Percentiles rank a stretch among this genome's conserved stretches.
These are phyloP conservation scores for Scaptomyza parva DNA, from an alignment of 2,888 invertebrate genomes.

Conservation along the genomic window DNA sequence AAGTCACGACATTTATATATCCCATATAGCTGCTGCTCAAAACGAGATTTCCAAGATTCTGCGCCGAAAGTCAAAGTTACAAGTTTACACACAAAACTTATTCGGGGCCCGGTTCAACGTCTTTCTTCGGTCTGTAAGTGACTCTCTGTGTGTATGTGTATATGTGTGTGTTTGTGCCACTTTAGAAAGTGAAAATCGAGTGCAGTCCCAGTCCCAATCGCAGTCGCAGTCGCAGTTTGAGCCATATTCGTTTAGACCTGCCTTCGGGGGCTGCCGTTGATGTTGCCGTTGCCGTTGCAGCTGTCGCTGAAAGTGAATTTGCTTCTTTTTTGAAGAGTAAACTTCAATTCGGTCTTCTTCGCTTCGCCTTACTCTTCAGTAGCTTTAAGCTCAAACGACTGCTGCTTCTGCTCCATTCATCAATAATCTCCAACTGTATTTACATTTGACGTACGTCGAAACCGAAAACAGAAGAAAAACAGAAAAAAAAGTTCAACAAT, in stretches of 20 bases:
- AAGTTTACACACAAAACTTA: constrained; percentile 56
- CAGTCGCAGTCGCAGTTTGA: constrained; percentile 56
- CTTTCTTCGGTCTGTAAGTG: no score
- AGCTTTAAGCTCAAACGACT: constrained; percentile 29
- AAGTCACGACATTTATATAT: constrained; percentile 71
- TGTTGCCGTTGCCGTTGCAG: constrained; percentile 49
- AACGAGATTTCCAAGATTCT: constrained; percentile 80
- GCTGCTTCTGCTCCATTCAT: constrained; percentile 9
- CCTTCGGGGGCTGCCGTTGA: constrained; percentile 53
- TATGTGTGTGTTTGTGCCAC: constrained; percentile 60
- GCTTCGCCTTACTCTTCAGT: constrained; percentile 7
- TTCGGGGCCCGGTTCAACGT: constrained; percentile 69
- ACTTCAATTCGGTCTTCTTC: constrained; percentile 7
- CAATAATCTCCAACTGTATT: constrained; percentile 19
- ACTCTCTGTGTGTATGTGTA: constrained; percentile 16
- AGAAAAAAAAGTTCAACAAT: constrained; percentile 60
- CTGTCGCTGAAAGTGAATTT: constrained; percentile 74
- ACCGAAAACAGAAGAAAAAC: no score
- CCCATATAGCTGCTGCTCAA: constrained; percentile 47
- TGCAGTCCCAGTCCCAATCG: constrained; percentile 65
- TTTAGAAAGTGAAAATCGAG: constrained; percentile 80
- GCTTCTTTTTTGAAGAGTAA: constrained; percentile 8
- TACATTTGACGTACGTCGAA: constrained; percentile 18
- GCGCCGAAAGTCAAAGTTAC: constrained; percentile 80
- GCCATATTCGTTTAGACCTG: constrained; percentile 34